These are phyloP conservation scores for Charanyca ferruginea DNA, from an alignment of 2,888 invertebrate genomes.

Conservation along the genomic window DNA sequence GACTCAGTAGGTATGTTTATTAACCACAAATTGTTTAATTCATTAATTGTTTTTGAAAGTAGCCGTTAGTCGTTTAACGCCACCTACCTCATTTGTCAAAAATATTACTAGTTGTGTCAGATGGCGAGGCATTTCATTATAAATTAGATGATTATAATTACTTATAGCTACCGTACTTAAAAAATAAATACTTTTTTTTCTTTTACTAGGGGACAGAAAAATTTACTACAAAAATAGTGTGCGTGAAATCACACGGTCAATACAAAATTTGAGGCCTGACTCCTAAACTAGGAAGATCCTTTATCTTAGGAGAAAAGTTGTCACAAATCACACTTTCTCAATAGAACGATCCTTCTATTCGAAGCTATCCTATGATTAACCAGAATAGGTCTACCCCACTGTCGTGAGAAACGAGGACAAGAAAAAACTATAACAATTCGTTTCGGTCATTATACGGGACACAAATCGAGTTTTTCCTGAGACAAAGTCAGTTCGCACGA, in stretches of 20 bases:
- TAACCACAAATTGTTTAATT: no score
- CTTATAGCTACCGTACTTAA: no score
- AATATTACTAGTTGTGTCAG: background rate
- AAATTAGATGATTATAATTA: background rate
- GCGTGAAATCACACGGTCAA: no score
- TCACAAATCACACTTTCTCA: background rate
- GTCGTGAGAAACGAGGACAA: slow-evolving; percentile 63
- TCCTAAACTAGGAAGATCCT: no score
- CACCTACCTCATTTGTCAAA: background rate
- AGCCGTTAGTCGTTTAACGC: background rate
- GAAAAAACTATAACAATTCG: slow-evolving; percentile 76
- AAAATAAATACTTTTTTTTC: no score
- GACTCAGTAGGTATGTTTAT: no score
- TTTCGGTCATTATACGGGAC: slow-evolving; percentile 78
- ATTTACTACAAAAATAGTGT: no score
- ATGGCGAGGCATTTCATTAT: background rate
- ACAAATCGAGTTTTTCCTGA: slow-evolving; percentile 81
- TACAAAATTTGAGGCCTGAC: no score
- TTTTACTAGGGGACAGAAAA: no score
- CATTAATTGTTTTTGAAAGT: background rate
- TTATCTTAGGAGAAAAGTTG: no score
- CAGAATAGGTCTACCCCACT: slow-evolving; percentile 49
- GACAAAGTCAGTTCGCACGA: slow-evolving; percentile 75
- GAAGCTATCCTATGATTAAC: slow-evolving; percentile 10
- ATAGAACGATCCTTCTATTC: slow-evolving; percentile 19